Evolutionary conservation across 30 jellyfish, hydroid and myxozoan genomes (phyloP), one percentile per base, ranked within the genome.

Genomic region (Sanderia malayensis): DNA sequence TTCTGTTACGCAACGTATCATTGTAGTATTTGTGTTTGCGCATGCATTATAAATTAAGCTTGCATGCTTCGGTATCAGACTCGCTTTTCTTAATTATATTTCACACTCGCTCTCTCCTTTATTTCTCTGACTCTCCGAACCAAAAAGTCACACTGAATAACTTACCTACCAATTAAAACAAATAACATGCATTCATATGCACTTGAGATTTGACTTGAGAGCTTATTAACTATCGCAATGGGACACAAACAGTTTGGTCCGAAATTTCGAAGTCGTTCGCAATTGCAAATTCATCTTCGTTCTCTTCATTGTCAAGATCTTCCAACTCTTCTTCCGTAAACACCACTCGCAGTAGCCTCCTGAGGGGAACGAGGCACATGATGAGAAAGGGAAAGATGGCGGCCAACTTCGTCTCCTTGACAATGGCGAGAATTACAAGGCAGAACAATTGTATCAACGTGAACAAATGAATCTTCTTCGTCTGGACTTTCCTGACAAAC

Each of bases 321-420:
- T 79, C 87, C 44, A 87, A 45, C 77, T 87, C 96, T 71, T 80
- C 96, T n/a, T 87, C 94, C 6, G 89, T 80, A 68, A 76, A 80
- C 49, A 74, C 10, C 4, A 67, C 15, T 27, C 74, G 31, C 69
- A 87, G 64, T 25, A 24, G 41, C 27, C 61, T 45, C 31, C 96
- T 46, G 26, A 87, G 58, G 2, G 95, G 96, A 4, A 87, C 69
- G 59, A 87, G 71, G n/a, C 92, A 66, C 46, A 87, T 64, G 9
- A 87, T 66, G 21, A 87, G 61, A 44, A 87, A 87, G n/a, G 96
- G 96, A 57, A 87, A 87, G 47, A 86, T 70, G 24, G 87, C 95
- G 2, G 96, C 96, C 4, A 80, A 4, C 15, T 70, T 52, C 7
- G 87, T 87, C 55, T 66, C 87, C 47, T 87, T 87, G 55, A 80